Base-by-base conservation (phyloP, 2,888 invertebrate species). In the Chironomus riparius region DNA sequence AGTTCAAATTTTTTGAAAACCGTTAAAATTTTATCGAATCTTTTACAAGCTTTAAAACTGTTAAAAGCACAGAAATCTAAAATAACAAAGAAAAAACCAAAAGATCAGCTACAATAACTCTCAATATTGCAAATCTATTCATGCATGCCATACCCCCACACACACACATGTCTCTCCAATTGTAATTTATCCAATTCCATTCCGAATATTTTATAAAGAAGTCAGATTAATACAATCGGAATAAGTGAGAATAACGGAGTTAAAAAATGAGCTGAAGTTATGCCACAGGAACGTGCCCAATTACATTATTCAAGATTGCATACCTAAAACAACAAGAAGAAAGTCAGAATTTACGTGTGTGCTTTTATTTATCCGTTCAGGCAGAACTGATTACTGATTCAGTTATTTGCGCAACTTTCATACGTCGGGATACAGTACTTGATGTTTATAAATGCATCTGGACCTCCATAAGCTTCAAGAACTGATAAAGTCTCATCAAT, bases 391-490 rank as follows among this genome's bases (percentile, higher is more conserved):
- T 38, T 70, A 15, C 38, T 12, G 21, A 48, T 47, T 5, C 56
- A 90, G 83, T 91, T 91, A 80, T 89, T 85, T 79, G 92, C 87
- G 80, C 92, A 93, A 15, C 97, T 97, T 83, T 98, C 97, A 81
- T 98, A 98, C n/a, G 97, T 97, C 0, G 98, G 98, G 79, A 98
- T 90, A 89, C 98, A 93, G 83, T 98, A 98, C 85, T 98, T 98
- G 80, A 98, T 98, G 84, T 98, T 98, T 80, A 97, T 96, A 83
- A 95, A 97, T 1, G 98, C 97, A 82, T 97, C 95, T 75, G 94
- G 93, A 0, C 98, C 98, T 0, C 98, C 98, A 81, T 92, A 93
- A 80, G 89, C 87, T 83, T 98, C 98, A 77, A 98, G 86, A 72
- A 93, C 86, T 85, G 96, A 94, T 76, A 98, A 86, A 0, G 97